These are phyloP conservation scores for Ophion slaviceki DNA, from an alignment of 2,888 invertebrate species.

Conservation along the genomic window DNA sequence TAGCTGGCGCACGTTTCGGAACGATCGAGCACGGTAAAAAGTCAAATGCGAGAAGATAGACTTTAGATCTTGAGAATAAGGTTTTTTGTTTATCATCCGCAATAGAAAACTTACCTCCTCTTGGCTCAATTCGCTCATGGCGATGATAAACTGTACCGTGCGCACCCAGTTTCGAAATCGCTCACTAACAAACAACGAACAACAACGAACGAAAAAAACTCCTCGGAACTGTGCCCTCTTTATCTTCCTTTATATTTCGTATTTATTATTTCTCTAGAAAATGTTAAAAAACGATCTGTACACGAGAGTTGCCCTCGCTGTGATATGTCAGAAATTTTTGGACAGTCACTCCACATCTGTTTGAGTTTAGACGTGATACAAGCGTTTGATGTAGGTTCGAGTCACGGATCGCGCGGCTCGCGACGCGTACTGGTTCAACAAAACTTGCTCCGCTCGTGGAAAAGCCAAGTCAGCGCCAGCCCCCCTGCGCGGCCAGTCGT, in stretches of 20 bases:
- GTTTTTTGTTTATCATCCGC: conserved; percentile 55
- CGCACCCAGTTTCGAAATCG: conserved; percentile 53
- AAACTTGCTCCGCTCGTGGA: conserved; percentile 27
- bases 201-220: conserved; percentile 46
- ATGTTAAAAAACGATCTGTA: conserved; percentile 67
- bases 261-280: conserved; percentile 44
- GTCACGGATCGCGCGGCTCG: conserved; percentile 56
- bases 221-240: not conserved
- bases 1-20: not conserved
- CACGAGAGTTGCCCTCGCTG: conserved; percentile 67
- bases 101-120: conserved; percentile 90
- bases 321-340: conserved; percentile 80
- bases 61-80: conserved; percentile 52
- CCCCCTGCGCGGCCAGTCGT: not conserved
- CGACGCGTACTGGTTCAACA: conserved; percentile 44
- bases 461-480: conserved; percentile 12
- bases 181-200: conserved; percentile 39
- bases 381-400: conserved; percentile 50
- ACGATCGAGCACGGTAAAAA: conserved; percentile 12
- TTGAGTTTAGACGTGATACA: conserved; percentile 79
- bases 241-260: not conserved
- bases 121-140: conserved; percentile 94
- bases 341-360: conserved; percentile 82
- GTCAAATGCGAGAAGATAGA: not conserved
- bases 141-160: conserved; percentile 67